A percentile compares a stretch with the other conserved stretches of the same genome.
Evolutionary conservation across 2,113 vertebrate species (phyloP).

Genomic region (Bothrops jararaca): DNA sequence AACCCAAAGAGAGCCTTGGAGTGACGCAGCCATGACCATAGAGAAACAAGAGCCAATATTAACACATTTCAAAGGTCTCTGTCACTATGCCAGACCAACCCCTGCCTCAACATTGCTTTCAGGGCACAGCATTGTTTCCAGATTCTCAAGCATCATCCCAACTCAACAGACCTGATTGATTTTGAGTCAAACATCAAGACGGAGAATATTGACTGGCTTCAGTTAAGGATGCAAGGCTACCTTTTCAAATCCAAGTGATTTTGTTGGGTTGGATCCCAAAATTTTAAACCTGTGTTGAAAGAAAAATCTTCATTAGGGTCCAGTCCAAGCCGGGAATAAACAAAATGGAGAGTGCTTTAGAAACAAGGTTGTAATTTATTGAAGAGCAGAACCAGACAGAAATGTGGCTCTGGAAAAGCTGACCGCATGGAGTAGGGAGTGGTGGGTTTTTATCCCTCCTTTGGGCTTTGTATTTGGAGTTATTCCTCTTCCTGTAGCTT

Average conservation of each 20-base stretch:
- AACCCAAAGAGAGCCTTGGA: not conserved
- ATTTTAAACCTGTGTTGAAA: not conserved
- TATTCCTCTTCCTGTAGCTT: too few species aligned
- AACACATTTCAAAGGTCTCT: not conserved
- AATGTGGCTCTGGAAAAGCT: too few species aligned
- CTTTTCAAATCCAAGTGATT: not conserved
- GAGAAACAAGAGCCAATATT: not conserved
- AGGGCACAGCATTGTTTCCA: not conserved
- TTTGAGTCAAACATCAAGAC: not conserved
- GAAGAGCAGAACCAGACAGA: too few species aligned
- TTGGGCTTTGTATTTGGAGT: too few species aligned
- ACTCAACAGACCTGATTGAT: not conserved
- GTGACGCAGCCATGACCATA: not conserved
- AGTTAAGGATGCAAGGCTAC: not conserved
- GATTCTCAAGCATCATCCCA: not conserved
- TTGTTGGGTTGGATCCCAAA: not conserved
- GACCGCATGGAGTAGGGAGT: too few species aligned
- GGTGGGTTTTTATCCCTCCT: too few species aligned
- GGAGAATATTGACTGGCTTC: not conserved
- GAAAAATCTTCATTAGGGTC: too few species aligned
- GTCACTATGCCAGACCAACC: not conserved
- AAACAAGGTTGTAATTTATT: too few species aligned
- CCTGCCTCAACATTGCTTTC: not conserved
- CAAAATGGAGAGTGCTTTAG: too few species aligned
- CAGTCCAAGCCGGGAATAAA: too few species aligned